Percentiles rank a stretch among this genome's conserved stretches.
Evolutionary conservation across 2,113 vertebrate genomes (phyloP).

Genomic region (Passer domesticus): DNA sequence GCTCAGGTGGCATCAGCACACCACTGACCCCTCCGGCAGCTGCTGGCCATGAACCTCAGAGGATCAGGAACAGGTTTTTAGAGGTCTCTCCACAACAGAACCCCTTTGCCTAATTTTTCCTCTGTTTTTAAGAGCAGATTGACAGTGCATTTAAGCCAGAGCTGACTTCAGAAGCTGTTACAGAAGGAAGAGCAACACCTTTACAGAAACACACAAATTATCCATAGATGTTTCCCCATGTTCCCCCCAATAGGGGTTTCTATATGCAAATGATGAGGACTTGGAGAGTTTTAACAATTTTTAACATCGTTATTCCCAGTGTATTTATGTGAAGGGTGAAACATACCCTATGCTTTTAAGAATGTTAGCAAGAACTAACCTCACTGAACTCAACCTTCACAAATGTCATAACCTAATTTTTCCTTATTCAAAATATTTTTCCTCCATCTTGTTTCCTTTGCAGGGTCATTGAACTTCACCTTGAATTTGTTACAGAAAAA

Average conservation of each 20-base stretch:
- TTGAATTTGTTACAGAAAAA: neutral
- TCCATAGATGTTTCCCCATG: rapidly evolving
- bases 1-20: neutral
- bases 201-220: neutral
- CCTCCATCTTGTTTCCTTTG: neutral
- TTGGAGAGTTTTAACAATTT: neutral
- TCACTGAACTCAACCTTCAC: neutral
- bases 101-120: neutral
- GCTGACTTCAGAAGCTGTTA: neutral
- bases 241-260: rapidly evolving
- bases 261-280: neutral
- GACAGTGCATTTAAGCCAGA: neutral
- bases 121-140: neutral
- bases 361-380: neutral
- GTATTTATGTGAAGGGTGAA: neutral
- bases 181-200: neutral
- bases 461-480: neutral
- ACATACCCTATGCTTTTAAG: neutral
- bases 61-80: rapidly evolving
- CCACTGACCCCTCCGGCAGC: neutral
- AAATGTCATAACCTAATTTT: neutral
- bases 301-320: neutral
- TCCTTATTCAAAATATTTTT: neutral
- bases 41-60: neutral
- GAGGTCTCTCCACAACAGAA: neutral